Conservation (phyloP, 53 echinoderm and acorn worm genomes). For the Henricia sp. region DNA sequence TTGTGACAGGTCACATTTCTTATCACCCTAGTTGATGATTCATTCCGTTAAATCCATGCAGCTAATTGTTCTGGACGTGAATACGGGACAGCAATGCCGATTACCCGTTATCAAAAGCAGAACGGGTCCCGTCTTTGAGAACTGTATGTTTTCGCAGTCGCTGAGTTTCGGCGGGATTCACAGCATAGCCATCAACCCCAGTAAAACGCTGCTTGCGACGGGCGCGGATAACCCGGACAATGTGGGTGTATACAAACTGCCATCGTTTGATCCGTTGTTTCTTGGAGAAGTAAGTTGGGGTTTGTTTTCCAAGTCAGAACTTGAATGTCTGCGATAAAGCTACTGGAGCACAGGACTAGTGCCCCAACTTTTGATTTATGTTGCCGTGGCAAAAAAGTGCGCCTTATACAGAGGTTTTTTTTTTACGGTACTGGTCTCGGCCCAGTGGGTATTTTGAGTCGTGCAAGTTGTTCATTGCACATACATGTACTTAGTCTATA, state of each 20-base stretch:
- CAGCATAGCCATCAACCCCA: constrained; percentile 93
- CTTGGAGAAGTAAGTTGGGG: constrained; percentile 82
- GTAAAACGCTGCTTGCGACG: constrained; percentile 83
- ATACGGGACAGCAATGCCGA: constrained; percentile 70
- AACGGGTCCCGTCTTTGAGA: constrained; percentile 42
- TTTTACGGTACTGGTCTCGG: no score
- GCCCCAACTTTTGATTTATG: no score
- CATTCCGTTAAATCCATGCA: no score
- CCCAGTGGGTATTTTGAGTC: no score
- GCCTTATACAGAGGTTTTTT: no score
- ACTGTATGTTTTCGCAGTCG: constrained; percentile 35
- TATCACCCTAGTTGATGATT: no score
- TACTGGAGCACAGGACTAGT: no score
- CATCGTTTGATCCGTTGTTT: constrained; percentile 93
- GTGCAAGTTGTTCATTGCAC: no score
- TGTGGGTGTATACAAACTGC: constrained; percentile 84
- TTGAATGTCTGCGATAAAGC: no score
- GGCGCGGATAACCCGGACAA: constrained; percentile 92
- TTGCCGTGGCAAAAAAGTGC: no score
- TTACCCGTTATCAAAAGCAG: constrained; percentile 74
- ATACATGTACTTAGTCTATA: no score
- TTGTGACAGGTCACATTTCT: no score
- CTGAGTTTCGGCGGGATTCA: constrained; percentile 84
- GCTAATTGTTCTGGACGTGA: constrained; percentile 84
- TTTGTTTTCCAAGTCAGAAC: neutral